These are phyloP conservation scores for Zingel zingel DNA, from an alignment of 2,113 vertebrate genomes.

Conservation along the genomic window DNA sequence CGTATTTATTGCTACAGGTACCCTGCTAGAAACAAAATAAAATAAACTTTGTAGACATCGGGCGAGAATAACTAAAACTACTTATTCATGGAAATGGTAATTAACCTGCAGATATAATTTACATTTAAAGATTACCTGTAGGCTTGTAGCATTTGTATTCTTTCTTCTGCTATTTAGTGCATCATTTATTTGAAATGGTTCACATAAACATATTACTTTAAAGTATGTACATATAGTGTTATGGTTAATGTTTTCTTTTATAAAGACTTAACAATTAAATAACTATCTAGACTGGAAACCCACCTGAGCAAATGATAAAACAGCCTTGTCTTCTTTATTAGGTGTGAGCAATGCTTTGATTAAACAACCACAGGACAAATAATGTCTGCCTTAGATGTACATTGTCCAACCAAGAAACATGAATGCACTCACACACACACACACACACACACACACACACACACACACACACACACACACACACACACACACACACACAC, in stretches of 20 bases:
- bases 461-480: conserved; percentile 13
- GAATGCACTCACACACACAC: background rate
- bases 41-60: background rate
- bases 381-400: conserved; percentile 26
- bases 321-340: conserved; percentile 13
- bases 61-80: background rate
- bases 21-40: background rate
- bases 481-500: conserved; percentile 1
- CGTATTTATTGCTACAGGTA: background rate
- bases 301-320: conserved; percentile 10
- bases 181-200: background rate
- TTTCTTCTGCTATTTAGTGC: background rate
- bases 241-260: background rate
- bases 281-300: conserved; percentile 1
- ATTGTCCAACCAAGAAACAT: conserved; percentile 6
- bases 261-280: background rate
- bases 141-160: background rate
- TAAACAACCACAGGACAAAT: conserved; percentile 34
- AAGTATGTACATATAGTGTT: background rate
- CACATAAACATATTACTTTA: background rate
- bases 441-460: conserved; percentile 2
- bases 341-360: conserved; percentile 13
- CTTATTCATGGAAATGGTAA: background rate
- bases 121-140: background rate
- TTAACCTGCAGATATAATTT: background rate